Base-by-base conservation (phyloP, 2,113 vertebrate species). In the Vimba vimba region DNA sequence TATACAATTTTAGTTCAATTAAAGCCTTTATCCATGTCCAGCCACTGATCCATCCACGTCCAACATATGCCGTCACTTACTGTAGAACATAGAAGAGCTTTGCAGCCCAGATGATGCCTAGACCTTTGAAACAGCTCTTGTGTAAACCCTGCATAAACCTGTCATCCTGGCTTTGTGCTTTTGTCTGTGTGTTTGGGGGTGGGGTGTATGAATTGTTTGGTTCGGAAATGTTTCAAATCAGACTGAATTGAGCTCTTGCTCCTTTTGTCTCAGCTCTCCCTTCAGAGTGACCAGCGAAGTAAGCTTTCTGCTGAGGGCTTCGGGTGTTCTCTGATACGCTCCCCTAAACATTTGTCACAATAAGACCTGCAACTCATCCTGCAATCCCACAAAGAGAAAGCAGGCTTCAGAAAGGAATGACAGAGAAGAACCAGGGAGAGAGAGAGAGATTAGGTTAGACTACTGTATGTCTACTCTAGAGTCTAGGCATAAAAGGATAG, bases 131-230 rank as follows among this genome's bases (percentile, higher is more conserved):
- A 75, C 86, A 75, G 21, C 45, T 64, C 64, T 68, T 74, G 79
- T 82, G 57, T 89, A 87, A 87, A 80, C 82, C 78, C 76, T 73
- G 55, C 11, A 60, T 81, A 78, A 87, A 79, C 76, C 71, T 69
- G 55, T 64, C 79, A 83, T 78, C 69, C 85, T 69, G 71, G 36
- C 71, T 87, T 82, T 84, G 82, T 68, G n/a, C 47, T 17, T 45
- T 39, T 74, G 69, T 45, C 36, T 45, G 19, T n/a, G 69, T 73
- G 19, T 10, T 17, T 33, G 13, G 71, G 39, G 43, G 76, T 83
- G 36, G 73, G 25, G 4, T 71, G 19, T 79, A 66, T 60, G 75
- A 50, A 45, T 60, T 27, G 10, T 7, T 84, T 36, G 30, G 69
- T 50, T 86, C 73, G 23, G 25, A 43, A 74, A 71, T 78, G 39